Evolutionary conservation across 2,797 vertebrate species (phyloP).

Genomic region (Parauchenoglanis ngamensis): DNA sequence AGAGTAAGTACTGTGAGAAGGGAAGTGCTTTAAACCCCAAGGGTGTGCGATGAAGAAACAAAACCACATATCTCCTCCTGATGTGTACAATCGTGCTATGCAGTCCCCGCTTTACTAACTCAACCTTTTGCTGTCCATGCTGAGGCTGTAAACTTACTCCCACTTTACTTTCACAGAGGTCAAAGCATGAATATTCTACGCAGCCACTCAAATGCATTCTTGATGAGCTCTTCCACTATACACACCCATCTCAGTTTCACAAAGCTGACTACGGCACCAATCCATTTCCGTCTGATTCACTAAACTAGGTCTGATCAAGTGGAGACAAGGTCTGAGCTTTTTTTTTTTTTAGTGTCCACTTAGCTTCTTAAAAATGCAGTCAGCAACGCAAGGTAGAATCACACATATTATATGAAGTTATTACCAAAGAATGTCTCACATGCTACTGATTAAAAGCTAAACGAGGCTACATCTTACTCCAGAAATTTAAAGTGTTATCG

Average conservation of each 20-base stretch:
- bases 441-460: constrained; percentile 37
- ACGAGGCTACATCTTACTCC: constrained; percentile 25
- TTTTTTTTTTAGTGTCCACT: constrained; percentile 3
- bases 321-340: background rate
- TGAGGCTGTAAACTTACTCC: background rate
- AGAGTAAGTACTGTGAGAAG: constrained; percentile 59
- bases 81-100: constrained; percentile 21
- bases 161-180: constrained; percentile 43
- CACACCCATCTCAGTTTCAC: constrained; percentile 48
- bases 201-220: constrained; percentile 48
- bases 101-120: constrained; percentile 10
- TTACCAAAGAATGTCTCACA: constrained; percentile 19
- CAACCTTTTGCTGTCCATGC: constrained; percentile 1
- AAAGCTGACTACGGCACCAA: constrained; percentile 28
- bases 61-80: constrained; percentile 30
- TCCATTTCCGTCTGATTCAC: constrained; percentile 30
- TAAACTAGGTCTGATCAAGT: constrained; percentile 2
- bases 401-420: constrained; percentile 5
- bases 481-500: background rate
- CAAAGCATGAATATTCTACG: constrained; percentile 50
- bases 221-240: constrained; percentile 44
- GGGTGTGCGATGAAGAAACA: constrained; percentile 27
- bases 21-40: constrained; percentile 59
- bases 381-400: background rate
- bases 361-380: background rate